Conservation (phyloP, 2,888 invertebrate species). For the Xylota sylvarum region DNA sequence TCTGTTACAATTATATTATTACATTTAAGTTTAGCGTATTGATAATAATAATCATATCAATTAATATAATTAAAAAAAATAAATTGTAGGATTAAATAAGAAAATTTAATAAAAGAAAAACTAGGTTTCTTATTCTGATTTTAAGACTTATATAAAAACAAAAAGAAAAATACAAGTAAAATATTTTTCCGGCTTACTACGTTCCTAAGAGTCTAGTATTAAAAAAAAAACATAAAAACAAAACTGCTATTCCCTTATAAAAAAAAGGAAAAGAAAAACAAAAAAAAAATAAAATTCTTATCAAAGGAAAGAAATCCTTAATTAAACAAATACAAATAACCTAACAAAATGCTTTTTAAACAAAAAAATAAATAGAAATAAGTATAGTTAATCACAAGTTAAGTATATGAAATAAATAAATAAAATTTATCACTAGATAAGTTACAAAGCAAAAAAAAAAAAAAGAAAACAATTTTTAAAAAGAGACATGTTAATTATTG, state of each 20-base stretch:
- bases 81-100: slow-evolving; percentile 42
- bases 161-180: slow-evolving; percentile 4
- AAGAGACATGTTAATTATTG: slow-evolving; percentile 71
- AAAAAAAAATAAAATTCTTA: slow-evolving; percentile 28
- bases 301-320: background rate
- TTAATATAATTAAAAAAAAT: slow-evolving; percentile 51
- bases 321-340: slow-evolving; percentile 28
- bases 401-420: slow-evolving; percentile 40
- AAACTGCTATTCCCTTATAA: slow-evolving; percentile 56
- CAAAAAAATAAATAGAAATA: slow-evolving; percentile 16
- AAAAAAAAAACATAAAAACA: slow-evolving; percentile 33
- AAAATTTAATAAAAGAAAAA: slow-evolving; percentile 52
- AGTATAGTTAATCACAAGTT: slow-evolving; percentile 41
- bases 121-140: slow-evolving; percentile 67
- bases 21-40: slow-evolving; percentile 27
- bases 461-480: slow-evolving; percentile 60
- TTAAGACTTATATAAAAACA: slow-evolving; percentile 28
- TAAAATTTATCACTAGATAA: slow-evolving; percentile 56
- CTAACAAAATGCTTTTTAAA: slow-evolving; percentile 32
- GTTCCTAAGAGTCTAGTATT: slow-evolving; percentile 69
- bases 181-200: slow-evolving; percentile 68
- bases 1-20: slow-evolving; percentile 6
- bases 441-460: slow-evolving; percentile 23
- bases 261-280: background rate
- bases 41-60: slow-evolving; percentile 66